Percentiles rank a stretch among this genome's conserved stretches.
Conservation (phyloP, 2,888 invertebrate genomes). For the Philopedon plagiatum region DNA sequence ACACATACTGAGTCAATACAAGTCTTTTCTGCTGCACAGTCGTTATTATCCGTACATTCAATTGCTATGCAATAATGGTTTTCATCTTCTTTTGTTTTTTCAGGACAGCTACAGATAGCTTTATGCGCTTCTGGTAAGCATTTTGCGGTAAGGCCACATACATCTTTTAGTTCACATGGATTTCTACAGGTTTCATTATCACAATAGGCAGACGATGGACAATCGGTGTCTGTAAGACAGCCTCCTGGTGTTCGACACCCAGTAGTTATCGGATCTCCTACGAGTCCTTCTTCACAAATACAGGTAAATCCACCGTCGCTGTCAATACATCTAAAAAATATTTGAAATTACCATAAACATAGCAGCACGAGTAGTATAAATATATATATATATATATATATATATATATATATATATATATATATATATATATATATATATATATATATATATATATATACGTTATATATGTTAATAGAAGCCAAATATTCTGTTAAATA, state of each 20-base stretch:
- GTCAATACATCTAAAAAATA: constrained; percentile 81
- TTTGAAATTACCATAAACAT: no score
- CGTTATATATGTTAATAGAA: no score
- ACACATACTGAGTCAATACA: constrained; percentile 86
- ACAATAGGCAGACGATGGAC: constrained; percentile 84
- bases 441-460: no score
- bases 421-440: no score
- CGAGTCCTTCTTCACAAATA: constrained; percentile 82
- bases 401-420: no score
- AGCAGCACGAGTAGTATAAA: no score
- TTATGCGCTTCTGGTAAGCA: constrained; percentile 80
- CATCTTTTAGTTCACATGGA: constrained; percentile 78
- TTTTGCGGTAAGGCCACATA: constrained; percentile 83
- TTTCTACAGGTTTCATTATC: constrained; percentile 82
- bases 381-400: no score
- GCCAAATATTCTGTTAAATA: no score
- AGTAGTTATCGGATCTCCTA: constrained; percentile 81
- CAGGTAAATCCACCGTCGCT: constrained; percentile 84
- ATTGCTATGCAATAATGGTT: constrained; percentile 79
- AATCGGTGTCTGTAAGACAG: constrained; percentile 84
- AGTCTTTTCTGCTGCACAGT: constrained; percentile 80
- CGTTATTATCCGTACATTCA: constrained; percentile 85
- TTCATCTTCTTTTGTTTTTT: constrained; percentile 83
- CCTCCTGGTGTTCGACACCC: constrained; percentile 89
- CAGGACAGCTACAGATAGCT: constrained; percentile 82